These are phyloP conservation scores for Tupaia tana DNA, from an alignment of 2,113 vertebrate species.

Conservation along the genomic window DNA sequence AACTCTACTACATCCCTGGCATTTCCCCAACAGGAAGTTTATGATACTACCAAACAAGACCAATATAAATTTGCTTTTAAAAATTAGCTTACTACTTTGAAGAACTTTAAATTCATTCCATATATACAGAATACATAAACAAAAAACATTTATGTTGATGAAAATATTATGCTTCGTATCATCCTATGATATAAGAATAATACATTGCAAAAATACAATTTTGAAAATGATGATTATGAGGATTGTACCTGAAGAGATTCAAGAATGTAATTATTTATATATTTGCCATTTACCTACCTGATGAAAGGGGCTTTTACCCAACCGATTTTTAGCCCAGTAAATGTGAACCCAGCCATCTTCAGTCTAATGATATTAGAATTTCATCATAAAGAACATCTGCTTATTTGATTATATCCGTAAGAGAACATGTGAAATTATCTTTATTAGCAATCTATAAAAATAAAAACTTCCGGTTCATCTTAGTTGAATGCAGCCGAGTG, in stretches of 20 bases:
- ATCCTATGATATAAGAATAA: background rate
- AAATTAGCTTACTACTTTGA: background rate
- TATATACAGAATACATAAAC: background rate
- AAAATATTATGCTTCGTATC: background rate
- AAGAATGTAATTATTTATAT: background rate
- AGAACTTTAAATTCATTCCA: background rate
- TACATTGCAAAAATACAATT: background rate
- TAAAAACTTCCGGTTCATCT: background rate
- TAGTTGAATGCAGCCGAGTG: background rate
- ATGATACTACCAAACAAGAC: background rate
- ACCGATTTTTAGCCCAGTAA: background rate
- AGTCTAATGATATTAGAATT: background rate
- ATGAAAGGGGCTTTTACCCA: background rate
- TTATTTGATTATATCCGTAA: background rate
- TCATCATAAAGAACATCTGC: background rate
- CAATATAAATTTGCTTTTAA: slow-evolving; percentile 13
- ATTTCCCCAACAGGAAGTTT: background rate
- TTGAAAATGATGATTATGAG: background rate
- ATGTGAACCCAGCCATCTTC: background rate
- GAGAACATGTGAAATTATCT: background rate
- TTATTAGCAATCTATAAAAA: background rate
- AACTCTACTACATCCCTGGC: background rate
- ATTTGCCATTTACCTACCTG: background rate
- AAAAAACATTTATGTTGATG: background rate
- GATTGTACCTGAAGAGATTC: background rate